Percentiles rank a stretch among this genome's conserved stretches.
These are phyloP conservation scores for Drosophila engyochracea DNA, from an alignment of 2,888 invertebrate species.

Conservation along the genomic window DNA sequence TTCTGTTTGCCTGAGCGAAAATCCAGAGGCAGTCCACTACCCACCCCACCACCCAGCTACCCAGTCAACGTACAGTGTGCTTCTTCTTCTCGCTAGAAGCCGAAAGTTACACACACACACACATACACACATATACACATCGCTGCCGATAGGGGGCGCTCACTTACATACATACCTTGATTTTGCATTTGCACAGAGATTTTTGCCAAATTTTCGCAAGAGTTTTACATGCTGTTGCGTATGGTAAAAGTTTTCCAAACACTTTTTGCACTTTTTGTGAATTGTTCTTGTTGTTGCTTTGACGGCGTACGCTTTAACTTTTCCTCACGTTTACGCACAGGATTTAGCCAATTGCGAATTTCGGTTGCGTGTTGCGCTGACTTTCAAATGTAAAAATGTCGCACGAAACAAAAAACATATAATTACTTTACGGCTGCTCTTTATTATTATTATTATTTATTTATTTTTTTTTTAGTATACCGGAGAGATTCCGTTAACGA, in stretches of 20 bases:
- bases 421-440: not conserved
- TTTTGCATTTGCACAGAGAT: conserved; percentile 69
- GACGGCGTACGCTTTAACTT: conserved; percentile 42
- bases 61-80: conserved; percentile 16
- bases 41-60: not conserved
- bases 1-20: conserved; percentile 27
- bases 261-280: conserved; percentile 76
- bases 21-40: conserved; percentile 19
- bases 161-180: conserved; percentile 54
- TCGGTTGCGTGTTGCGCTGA: conserved; percentile 28
- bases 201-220: conserved; percentile 72
- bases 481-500: conserved; percentile 24
- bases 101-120: conserved; percentile 14
- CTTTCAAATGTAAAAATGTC: not conserved
- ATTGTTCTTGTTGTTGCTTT: conserved; percentile 55
- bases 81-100: conserved; percentile 24
- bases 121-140: not conserved
- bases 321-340: conserved; percentile 25
- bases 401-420: conserved; percentile 5
- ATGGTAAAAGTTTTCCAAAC: conserved; percentile 67
- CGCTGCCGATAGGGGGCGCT: conserved; percentile 13
- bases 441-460: conserved; percentile 7
- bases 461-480: conserved; percentile 9
- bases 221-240: conserved; percentile 72
- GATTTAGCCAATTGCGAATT: conserved; percentile 21